Base-by-base conservation (phyloP, 2,797 vertebrate genomes). In the Pipistrellus nathusii region DNA sequence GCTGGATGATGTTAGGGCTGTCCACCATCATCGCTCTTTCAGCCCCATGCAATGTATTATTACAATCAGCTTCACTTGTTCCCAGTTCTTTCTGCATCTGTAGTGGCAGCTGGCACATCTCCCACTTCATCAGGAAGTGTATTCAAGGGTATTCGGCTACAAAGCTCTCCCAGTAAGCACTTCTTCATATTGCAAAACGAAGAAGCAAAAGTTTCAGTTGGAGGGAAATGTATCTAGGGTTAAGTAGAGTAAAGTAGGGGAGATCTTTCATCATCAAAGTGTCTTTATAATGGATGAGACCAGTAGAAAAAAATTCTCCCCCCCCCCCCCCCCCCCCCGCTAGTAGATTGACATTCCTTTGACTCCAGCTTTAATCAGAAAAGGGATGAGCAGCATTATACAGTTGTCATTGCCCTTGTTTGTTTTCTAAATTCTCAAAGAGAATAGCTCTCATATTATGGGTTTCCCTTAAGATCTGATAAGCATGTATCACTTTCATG, bases 61-160 rank as follows among this genome's bases (percentile, higher is more conserved):
- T 98, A 98, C 97, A 98, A 98, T 98, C 98, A 98, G 98, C 80
- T 95, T 77, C 96, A 51, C 97, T 98, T 98, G 98, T 98, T 98
- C 94, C 94, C 76, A 27, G 95, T 88, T 78, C 97, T 97, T 97
- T 98, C 95, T 97, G 98, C 98, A 98, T 98, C 97, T 98, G 97
- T 97, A 96, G 97, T 97, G 97, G 98, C 98, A 98, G 98, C 98
- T 98, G 98, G 98, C 96, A 82, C 97, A 96, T 97, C 97, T 98
- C 93, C 94, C 89, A 81, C 93, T 97, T 98, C 97, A 97, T 97
- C 98, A 97, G 97, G 98, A 98, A 98, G 98, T 98, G 97, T 97
- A 98, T 98, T 98, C 98, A 98, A 98, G 98, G 98, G 98, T 97
- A 96, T 98, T 97, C 86, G 81, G 84, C 97, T 97, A 96, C 96